Evolutionary conservation across 2,113 vertebrate genomes (phyloP).

Genomic region (Geococcyx californianus): DNA sequence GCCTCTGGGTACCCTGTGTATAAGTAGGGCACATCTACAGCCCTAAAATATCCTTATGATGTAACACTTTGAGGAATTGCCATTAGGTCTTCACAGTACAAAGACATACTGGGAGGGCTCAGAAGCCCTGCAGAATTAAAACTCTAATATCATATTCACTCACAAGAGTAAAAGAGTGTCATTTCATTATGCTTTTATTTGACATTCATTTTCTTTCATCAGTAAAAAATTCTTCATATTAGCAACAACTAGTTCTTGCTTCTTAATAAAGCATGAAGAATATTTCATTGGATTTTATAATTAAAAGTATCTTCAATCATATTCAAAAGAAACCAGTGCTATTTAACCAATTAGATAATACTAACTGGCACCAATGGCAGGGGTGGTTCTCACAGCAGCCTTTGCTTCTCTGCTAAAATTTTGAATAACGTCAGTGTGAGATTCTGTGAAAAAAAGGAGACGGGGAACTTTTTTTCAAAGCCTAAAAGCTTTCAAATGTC

Average conservation of each 20-base stretch:
- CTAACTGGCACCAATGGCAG: not conserved
- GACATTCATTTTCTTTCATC: constrained; percentile 26
- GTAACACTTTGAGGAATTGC: not conserved
- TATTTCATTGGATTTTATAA: constrained; percentile 32
- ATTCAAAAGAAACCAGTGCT: not conserved
- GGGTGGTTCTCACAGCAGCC: not conserved
- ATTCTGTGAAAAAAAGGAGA: not conserved
- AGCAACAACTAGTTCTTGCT: not conserved
- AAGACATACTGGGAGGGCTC: not conserved
- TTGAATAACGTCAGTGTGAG: not conserved
- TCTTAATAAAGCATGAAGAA: constrained; percentile 19
- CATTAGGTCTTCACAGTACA: not conserved
- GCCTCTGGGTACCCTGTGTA: not conserved
- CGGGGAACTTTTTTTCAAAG: not conserved
- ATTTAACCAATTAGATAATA: not conserved
- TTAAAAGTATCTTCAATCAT: constrained; percentile 33
- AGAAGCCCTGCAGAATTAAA: not conserved
- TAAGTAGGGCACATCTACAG: constrained; percentile 17
- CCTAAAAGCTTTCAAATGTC: not conserved
- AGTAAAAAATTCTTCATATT: constrained; percentile 2
- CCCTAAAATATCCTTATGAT: not conserved
- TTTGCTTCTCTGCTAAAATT: not conserved
- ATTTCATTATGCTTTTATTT: constrained; percentile 40
- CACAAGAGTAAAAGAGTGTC: not conserved
- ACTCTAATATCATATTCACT: not conserved